Evolutionary conservation across 2,797 vertebrate genomes (phyloP), one percentile per base, ranked within the genome.

Genomic region (Parauchenoglanis ngamensis): DNA sequence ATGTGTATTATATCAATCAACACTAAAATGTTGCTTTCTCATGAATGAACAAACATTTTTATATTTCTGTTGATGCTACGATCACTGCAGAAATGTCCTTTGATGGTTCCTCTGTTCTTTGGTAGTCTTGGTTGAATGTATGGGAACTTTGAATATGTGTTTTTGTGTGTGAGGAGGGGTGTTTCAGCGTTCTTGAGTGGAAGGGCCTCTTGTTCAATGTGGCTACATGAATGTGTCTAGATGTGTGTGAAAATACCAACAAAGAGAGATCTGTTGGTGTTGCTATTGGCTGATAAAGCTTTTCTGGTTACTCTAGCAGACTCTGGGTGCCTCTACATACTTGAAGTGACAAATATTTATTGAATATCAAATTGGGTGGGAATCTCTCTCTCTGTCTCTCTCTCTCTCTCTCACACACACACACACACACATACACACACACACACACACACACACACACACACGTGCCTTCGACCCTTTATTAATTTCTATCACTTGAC

Each of bases 231-330:
- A 83, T 89, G 21, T 88, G 85, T 85, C 49, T 59, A 80, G 70
- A 87, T 87, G 31, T 76, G 86, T 84, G 80, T 87, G 86, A 87
- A 84, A 87, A 84, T 65, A 75, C 56, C 46, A 88, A 85, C 85
- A 89, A 85, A 72, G 65, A 87, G 25, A 70, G 67, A 88, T 72
- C 76, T 90, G 73, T 88, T 83, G 67, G 80, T 52, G 54, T 78
- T 67, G 40, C 59, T 63, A 7, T 85, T 86, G 54, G 44, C 56
- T 86, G 59, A 83, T 57, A 87, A 85, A 86, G 67, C 31, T 80
- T 88, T 73, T 59, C 23, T 85, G 65, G 70, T 46, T 72, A 86
- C 70, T 73, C 61, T 49, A 12, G 35, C 49, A 59, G 63, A 87
- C 56, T 85, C 19, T 19, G 49, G 73, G 21, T 89, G 77, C 61